Base-by-base conservation (phyloP, 1,140 invertebrate species). In the Danaus plexippus region DNA sequence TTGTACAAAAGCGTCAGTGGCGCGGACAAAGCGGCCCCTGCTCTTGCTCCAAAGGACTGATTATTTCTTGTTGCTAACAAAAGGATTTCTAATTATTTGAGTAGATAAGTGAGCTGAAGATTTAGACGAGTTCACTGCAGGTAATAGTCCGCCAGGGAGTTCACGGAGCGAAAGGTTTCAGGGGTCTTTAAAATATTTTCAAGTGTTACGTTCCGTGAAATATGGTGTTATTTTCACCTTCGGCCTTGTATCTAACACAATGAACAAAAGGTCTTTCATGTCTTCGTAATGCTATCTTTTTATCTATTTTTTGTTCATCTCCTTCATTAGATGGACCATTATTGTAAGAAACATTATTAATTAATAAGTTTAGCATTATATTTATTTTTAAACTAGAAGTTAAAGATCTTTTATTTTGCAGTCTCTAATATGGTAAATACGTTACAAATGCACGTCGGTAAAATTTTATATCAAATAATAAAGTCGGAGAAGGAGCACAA, bases 61-160 rank as follows among this genome's bases (percentile, higher is more conserved):
- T 72, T 78, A 74, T 75, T 74, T 73, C 71, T 71, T 71, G 64
- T 73, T 74, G 65, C 53, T 64, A 68, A 75, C 73, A 77, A 80
- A 73, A 70, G 67, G 60, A 69, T 69, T 64, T 73, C 62, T 72
- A 72, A 75, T 75, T 78, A 70, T 76, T 64, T 61, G 55, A 70
- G 47, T 56, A 67, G 67, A 68, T 71, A 61, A 66, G 67, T 67
- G 50, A 63, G 63, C 47, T 58, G 55, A 46, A 62, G 54, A 64
- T 66, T 66, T 59, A 66, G 47, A 61, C 44, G 47, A 58, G 32
- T 58, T 49, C 50, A 50, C 41, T 54, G 42, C 46, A 59, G 45
- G 32, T 32, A 32, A 32, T 32, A 32, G 22, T 32, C 22, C 22
- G 22, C 22, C 22, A 8, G 22, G 22, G 22, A 32, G 22, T 32